phyloP scores from a whole-genome alignment of 1,140 invertebrate genomes.

The Brachionus asplanchnoidis region DNA sequence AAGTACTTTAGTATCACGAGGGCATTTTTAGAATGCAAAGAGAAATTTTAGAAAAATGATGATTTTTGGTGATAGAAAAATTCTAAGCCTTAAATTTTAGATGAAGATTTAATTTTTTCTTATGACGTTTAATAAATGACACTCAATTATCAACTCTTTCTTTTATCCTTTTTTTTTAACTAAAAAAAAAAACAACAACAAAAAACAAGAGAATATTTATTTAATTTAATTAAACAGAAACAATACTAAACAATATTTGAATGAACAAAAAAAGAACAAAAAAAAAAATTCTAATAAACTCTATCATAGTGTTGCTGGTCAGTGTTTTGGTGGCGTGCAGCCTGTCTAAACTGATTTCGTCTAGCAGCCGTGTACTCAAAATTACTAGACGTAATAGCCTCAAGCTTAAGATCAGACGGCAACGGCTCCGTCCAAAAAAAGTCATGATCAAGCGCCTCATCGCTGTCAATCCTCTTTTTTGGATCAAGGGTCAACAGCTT shows the following conservation, averaged over 20 bases:
- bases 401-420: slow-evolving; percentile 67
- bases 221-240: not conserved
- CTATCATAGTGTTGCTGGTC: slow-evolving; percentile 37
- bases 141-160: no score
- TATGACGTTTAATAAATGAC: no score
- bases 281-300: slow-evolving; percentile 8
- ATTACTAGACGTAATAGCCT: not conserved
- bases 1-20: no score
- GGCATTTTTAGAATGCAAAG: no score
- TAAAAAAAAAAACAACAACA: not conserved
- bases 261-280: not conserved
- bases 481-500: slow-evolving; percentile 87
- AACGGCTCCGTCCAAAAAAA: slow-evolving; percentile 97
- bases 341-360: not conserved
- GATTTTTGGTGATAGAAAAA: no score
- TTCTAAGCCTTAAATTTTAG: no score
- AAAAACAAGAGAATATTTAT: slow-evolving; percentile 9
- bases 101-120: no score
- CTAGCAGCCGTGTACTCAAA: slow-evolving; percentile 28
- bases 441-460: slow-evolving; percentile 89
- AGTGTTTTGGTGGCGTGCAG: not conserved
- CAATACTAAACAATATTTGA: not conserved
- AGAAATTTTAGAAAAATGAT: no score
- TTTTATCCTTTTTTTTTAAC: no score
- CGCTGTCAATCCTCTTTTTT: slow-evolving; percentile 78